Evolutionary conservation across 37 sponge, comb jelly and placozoan species (phyloP).

Genomic region (Axinella damicornis): DNA sequence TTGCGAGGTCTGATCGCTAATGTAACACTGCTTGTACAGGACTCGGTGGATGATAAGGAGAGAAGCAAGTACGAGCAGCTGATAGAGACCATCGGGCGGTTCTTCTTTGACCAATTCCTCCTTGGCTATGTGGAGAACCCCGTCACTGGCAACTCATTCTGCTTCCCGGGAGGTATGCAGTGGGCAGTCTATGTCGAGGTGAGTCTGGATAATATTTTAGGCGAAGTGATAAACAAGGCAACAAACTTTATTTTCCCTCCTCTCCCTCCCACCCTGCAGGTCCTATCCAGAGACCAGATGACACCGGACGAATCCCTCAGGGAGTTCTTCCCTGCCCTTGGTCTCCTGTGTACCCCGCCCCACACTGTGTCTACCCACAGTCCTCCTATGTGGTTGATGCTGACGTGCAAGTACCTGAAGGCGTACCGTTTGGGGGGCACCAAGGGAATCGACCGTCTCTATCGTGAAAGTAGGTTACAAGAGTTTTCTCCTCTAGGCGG

Average conservation of each 20-base stretch:
- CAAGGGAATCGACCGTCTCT: slow-evolving; percentile 46
- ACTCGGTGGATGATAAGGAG: slow-evolving; percentile 35
- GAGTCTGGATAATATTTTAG: background rate
- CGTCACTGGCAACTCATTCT: slow-evolving; percentile 75
- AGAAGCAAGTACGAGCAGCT: slow-evolving; percentile 50
- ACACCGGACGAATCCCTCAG: slow-evolving; percentile 37
- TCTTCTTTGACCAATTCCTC: slow-evolving; percentile 82
- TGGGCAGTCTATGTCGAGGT: slow-evolving; percentile 88
- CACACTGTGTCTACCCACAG: slow-evolving; percentile 34
- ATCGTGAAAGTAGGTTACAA: slow-evolving; percentile 19
- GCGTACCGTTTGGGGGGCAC: slow-evolving; percentile 50
- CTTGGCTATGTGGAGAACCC: slow-evolving; percentile 90
- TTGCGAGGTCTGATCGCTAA: too few species aligned
- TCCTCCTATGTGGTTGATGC: slow-evolving; percentile 70
- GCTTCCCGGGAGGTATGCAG: slow-evolving; percentile 61
- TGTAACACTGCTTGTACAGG: slow-evolving; percentile 4
- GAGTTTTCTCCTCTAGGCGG: too few species aligned
- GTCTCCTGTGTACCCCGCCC: slow-evolving; percentile 57
- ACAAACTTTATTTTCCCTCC: too few species aligned
- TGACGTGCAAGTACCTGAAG: slow-evolving; percentile 87
- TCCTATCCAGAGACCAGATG: slow-evolving; percentile 44
- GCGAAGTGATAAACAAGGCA: too few species aligned
- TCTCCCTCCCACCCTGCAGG: slow-evolving; percentile 22
- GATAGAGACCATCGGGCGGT: slow-evolving; percentile 76
- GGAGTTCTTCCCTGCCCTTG: slow-evolving; percentile 71